Evolutionary conservation across 2,888 invertebrate species (phyloP).

Genomic region (Heliconius charithonia): DNA sequence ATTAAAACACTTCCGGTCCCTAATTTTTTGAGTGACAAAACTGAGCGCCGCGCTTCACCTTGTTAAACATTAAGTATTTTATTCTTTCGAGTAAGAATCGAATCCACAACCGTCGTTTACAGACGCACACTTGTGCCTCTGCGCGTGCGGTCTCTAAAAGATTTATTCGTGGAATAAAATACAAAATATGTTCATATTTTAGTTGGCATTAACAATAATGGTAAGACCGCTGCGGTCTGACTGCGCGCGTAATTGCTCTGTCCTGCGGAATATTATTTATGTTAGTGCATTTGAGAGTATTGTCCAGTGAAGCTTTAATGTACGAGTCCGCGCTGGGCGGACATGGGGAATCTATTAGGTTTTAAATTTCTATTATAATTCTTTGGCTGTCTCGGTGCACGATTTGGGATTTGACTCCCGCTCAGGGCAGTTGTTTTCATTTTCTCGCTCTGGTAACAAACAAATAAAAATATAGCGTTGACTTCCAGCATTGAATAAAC

Average conservation of each 20-base stretch:
- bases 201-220: conserved; percentile 24
- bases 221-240: conserved; percentile 19
- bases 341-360: neutral
- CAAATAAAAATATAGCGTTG: too few species aligned
- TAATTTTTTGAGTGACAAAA: too few species aligned
- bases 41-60: too few species aligned
- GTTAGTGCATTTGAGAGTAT: conserved; percentile 3
- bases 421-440: too few species aligned
- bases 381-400: neutral
- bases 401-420: too few species aligned
- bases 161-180: neutral
- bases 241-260: conserved; percentile 28
- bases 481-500: too few species aligned
- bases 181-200: conserved; percentile 12
- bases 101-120: too few species aligned
- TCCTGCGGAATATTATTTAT: conserved; percentile 27
- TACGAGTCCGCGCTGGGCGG: neutral
- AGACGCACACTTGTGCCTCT: too few species aligned
- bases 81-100: too few species aligned
- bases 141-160: neutral
- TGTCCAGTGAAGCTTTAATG: neutral
- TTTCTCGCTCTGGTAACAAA: too few species aligned
- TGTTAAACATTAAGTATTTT: too few species aligned
- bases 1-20: too few species aligned
- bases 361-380: neutral